Percentiles rank a stretch among this genome's conserved stretches.
Evolutionary conservation across 92 coral and sea anemone species (phyloP).

Genomic region (Epizoanthus illoricatus): DNA sequence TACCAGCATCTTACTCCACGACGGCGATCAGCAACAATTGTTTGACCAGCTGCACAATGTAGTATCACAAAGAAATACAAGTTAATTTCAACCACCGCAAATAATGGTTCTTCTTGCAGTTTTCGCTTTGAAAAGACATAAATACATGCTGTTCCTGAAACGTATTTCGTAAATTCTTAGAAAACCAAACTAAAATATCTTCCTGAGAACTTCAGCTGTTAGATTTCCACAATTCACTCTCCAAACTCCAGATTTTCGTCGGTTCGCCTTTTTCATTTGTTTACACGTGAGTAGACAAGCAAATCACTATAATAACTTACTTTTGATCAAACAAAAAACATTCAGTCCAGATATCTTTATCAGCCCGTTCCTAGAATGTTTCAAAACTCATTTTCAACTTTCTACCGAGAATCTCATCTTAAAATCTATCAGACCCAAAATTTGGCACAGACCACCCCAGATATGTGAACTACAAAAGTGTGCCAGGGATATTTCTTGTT

Average conservation of each 20-base stretch:
- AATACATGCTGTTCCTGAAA: background rate
- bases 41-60: background rate
- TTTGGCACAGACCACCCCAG: no score
- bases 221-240: background rate
- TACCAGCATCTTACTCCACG: background rate
- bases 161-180: background rate
- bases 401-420: no score
- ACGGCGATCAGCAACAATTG: background rate
- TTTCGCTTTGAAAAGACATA: background rate
- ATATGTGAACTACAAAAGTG: background rate
- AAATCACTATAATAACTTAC: background rate
- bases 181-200: background rate
- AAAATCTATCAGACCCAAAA: no score
- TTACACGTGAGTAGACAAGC: background rate
- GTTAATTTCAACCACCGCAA: background rate
- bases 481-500: background rate
- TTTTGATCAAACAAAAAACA: no score
- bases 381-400: no score
- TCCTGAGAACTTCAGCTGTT: background rate
- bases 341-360: no score
- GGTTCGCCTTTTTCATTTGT: background rate
- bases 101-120: conserved; percentile 16
- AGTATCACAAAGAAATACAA: background rate
- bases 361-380: no score
- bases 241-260: background rate